Conservation (phyloP, 1,140 invertebrate species). For the Heliconius hermathena region DNA sequence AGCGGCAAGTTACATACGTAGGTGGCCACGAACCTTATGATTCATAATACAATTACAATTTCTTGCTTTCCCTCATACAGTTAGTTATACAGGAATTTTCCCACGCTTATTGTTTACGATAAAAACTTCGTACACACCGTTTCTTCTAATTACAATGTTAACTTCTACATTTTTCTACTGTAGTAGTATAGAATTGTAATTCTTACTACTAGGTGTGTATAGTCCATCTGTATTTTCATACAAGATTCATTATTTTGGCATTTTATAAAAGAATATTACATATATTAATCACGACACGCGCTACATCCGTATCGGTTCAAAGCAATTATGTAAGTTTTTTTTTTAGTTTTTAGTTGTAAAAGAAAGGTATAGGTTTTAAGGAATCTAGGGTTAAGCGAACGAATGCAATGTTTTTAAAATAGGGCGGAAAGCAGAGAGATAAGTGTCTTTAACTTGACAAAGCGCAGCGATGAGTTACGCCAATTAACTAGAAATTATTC, state of each 20-base stretch:
- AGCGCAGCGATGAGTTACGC: too few relatives aligned
- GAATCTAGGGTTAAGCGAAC: too few relatives aligned
- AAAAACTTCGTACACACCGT: conserved; percentile 53
- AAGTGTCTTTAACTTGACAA: too few relatives aligned
- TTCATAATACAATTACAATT: conserved; percentile 54
- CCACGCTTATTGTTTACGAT: conserved; percentile 71
- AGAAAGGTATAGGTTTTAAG: too few relatives aligned
- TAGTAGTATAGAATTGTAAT: background rate
- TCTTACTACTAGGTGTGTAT: background rate
- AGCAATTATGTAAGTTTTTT: background rate
- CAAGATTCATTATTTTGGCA: background rate
- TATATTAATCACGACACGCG: conserved; percentile 60
- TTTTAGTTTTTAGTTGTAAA: background rate
- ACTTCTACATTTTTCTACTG: background rate
- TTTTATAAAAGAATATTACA: conserved; percentile 51
- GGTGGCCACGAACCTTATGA: conserved; percentile 40
- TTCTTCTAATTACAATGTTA: conserved; percentile 45
- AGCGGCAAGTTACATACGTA: conserved; percentile 29
- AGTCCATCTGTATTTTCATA: background rate
- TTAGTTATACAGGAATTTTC: conserved; percentile 59
- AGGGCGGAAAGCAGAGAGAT: too few relatives aligned
- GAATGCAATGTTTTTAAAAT: too few relatives aligned
- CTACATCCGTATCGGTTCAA: conserved; percentile 50
- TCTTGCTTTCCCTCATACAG: conserved; percentile 65
- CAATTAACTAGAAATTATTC: too few relatives aligned